Evolutionary conservation across 2,888 invertebrate species (phyloP).

Genomic region (Strigamia transsilvanica): DNA sequence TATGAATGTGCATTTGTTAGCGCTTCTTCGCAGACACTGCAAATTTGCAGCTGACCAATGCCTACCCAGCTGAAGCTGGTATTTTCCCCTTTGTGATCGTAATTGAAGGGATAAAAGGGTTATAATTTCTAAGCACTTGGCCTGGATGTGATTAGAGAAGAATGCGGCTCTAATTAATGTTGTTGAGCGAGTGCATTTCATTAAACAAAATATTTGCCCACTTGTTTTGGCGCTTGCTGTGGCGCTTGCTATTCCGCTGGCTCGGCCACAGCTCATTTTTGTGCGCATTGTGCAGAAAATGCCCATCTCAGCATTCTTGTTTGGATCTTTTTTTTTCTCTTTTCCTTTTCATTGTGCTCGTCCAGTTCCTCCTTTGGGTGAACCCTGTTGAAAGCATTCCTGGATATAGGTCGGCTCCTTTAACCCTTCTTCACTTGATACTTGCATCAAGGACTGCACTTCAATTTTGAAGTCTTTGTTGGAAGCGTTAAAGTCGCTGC

Average conservation of each 20-base stretch:
- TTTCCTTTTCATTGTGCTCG: not conserved
- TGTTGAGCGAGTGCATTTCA: not conserved
- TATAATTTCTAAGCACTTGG: not conserved
- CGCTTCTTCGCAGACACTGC: too few relatives aligned
- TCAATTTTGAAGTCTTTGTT: not conserved
- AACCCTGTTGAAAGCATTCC: constrained; percentile 35
- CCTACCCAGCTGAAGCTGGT: too few relatives aligned
- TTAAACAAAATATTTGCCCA: not conserved
- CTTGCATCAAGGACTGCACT: not conserved
- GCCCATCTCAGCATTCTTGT: constrained; percentile 3
- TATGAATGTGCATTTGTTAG: too few relatives aligned
- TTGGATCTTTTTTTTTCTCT: not conserved
- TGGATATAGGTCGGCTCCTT: constrained; percentile 1
- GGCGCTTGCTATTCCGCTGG: constrained; percentile 2
- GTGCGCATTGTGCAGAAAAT: not conserved
- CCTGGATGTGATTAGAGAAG: not conserved
- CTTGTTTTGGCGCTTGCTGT: constrained; percentile 11
- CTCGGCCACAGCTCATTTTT: not conserved
- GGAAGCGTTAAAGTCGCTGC: not conserved
- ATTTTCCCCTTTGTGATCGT: not conserved
- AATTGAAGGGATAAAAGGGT: not conserved
- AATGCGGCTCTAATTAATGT: not conserved
- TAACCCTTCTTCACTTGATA: not conserved
- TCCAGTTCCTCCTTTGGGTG: not conserved
- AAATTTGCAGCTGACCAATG: too few relatives aligned